Percentiles rank a stretch among this genome's conserved stretches.
Evolutionary conservation across 2,113 vertebrate species (phyloP).

Genomic region (Saguinus midas): DNA sequence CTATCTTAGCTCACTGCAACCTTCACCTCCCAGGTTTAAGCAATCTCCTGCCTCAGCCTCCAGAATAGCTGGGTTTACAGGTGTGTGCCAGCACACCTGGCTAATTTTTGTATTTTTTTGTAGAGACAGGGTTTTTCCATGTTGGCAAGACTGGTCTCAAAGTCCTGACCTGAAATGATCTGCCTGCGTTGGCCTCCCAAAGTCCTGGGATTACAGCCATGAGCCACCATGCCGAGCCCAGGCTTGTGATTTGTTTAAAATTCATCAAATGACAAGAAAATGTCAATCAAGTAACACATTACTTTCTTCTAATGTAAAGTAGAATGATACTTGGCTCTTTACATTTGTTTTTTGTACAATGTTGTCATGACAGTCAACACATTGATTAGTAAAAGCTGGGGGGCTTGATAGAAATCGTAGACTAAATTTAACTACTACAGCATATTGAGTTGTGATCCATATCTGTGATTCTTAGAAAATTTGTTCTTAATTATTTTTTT

Average conservation of each 20-base stretch:
- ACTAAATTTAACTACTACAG: neutral
- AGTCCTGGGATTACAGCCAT: too few relatives aligned
- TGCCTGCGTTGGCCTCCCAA: too few relatives aligned
- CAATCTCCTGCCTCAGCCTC: too few relatives aligned
- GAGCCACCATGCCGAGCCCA: neutral
- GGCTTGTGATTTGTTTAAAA: neutral
- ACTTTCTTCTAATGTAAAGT: neutral
- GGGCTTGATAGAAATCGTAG: neutral
- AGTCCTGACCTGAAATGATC: too few relatives aligned
- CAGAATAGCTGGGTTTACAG: too few relatives aligned
- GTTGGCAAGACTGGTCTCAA: too few relatives aligned
- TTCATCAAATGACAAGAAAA: neutral
- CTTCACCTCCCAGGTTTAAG: too few relatives aligned
- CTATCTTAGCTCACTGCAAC: too few relatives aligned
- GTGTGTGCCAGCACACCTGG: too few relatives aligned
- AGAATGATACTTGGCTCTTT: neutral
- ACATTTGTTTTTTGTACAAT: neutral
- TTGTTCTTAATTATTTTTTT: neutral
- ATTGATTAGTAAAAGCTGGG: neutral
- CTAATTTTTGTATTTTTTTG: too few relatives aligned
- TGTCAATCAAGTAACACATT: slow-evolving; percentile 26
- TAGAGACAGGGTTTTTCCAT: too few relatives aligned
- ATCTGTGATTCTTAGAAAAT: neutral
- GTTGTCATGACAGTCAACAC: neutral
- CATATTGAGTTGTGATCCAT: neutral